A percentile compares a stretch with the other conserved stretches of the same genome.
Conservation (phyloP, 2,113 vertebrate genomes). For the Thalassoma bifasciatum region DNA sequence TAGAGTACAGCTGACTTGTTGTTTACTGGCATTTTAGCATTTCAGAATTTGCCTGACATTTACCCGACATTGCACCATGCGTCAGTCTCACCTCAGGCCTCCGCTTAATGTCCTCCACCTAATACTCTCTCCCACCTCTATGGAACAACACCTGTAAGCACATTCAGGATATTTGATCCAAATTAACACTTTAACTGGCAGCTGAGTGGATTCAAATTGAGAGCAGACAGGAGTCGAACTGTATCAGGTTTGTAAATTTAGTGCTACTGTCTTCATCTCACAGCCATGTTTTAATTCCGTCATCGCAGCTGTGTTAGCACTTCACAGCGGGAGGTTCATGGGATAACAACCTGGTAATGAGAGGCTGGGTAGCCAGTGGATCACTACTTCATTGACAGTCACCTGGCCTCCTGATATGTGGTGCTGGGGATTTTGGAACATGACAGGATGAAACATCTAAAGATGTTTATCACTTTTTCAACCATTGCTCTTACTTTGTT, state of each 20-base stretch:
- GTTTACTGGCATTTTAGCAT: slow-evolving; percentile 21
- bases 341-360: slow-evolving; percentile 24
- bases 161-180: slow-evolving; percentile 70
- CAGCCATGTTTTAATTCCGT: slow-evolving; percentile 22
- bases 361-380: slow-evolving; percentile 4
- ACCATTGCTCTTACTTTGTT: too few species aligned
- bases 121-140: slow-evolving; percentile 37
- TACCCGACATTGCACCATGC: slow-evolving; percentile 67
- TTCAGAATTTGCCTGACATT: slow-evolving; percentile 78
- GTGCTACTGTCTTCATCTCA: slow-evolving; percentile 37
- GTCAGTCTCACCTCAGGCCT: slow-evolving; percentile 65
- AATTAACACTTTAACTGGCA: slow-evolving; percentile 58
- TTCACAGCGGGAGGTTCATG: slow-evolving; percentile 1
- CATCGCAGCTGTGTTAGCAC: slow-evolving; percentile 29
- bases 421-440: neutral
- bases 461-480: too few species aligned
- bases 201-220: slow-evolving; percentile 26
- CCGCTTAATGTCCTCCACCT: slow-evolving; percentile 41
- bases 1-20: slow-evolving; percentile 12
- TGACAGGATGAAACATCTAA: neutral
- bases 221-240: neutral
- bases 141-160: slow-evolving; percentile 66
- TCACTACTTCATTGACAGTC: slow-evolving; percentile 40
- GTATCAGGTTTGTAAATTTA: slow-evolving; percentile 53
- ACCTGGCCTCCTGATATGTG: slow-evolving; percentile 23